Percentiles rank a stretch among this genome's conserved stretches.
phyloP scores from a whole-genome alignment of 2,113 vertebrate species.

The Pseudonaja textilis region DNA sequence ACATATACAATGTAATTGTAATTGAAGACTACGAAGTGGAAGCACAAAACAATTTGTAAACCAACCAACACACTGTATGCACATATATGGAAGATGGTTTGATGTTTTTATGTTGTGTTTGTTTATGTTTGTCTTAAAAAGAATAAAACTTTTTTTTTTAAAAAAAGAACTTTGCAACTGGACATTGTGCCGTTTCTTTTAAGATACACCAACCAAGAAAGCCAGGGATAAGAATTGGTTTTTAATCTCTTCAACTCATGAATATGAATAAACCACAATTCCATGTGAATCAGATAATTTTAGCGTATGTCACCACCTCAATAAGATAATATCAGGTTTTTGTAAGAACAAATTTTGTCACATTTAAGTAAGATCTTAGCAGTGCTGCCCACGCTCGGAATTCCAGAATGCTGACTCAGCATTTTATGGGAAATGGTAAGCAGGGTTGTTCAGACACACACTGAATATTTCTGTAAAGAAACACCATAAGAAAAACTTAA shows the following conservation, averaged over 20 bases:
- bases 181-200: background rate
- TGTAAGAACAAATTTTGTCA: background rate
- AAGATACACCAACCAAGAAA: background rate
- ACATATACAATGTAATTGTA: no score
- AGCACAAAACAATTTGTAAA: no score
- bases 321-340: background rate
- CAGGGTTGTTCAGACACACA: fast-evolving
- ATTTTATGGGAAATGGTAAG: background rate
- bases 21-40: no score
- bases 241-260: background rate
- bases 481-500: fast-evolving
- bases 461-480: background rate
- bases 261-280: background rate
- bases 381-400: background rate
- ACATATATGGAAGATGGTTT: no score
- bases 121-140: no score
- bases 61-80: no score
- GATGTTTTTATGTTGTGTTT: no score
- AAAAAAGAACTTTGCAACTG: background rate
- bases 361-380: background rate
- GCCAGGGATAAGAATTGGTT: background rate
- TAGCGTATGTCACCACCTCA: slow-evolving; percentile 16
- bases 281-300: background rate
- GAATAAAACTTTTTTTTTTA: no score
- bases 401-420: background rate